Evolutionary conservation across 2,113 vertebrate species (phyloP).

Genomic region (Percopsis transmontana): DNA sequence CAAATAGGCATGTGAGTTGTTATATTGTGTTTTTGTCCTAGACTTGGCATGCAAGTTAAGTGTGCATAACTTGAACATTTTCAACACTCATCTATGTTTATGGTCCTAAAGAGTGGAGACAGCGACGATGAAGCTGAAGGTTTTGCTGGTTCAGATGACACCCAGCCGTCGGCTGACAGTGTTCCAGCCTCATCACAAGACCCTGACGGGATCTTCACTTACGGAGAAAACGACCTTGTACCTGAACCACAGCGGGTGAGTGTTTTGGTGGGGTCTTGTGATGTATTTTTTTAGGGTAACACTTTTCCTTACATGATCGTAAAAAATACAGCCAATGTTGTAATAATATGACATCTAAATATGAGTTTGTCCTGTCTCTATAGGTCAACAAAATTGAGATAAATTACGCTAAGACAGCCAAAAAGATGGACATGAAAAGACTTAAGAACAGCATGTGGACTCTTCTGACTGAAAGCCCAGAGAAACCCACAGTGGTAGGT

Average conservation of each 20-base stretch:
- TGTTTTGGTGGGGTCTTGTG: background rate
- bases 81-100: too few species aligned
- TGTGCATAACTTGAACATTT: background rate
- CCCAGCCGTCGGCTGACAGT: conserved; percentile 52
- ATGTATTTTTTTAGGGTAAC: background rate
- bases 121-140: conserved; percentile 82
- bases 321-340: background rate
- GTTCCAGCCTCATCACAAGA: conserved; percentile 42
- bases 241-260: conserved; percentile 89
- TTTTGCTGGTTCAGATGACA: conserved; percentile 60
- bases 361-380: conserved; percentile 15
- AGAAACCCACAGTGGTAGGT: conserved; percentile 63
- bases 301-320: too few species aligned
- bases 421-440: conserved; percentile 95
- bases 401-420: conserved; percentile 89
- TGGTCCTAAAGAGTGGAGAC: conserved; percentile 75
- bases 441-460: conserved; percentile 91
- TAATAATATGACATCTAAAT: too few species aligned
- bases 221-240: conserved; percentile 83
- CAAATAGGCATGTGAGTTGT: too few species aligned
- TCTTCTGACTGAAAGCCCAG: conserved; percentile 76
- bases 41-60: too few species aligned
- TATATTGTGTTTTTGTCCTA: too few species aligned
- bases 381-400: conserved; percentile 90
- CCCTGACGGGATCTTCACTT: conserved; percentile 65